Base-by-base conservation (phyloP, 2,888 invertebrate genomes). In the Dastarcus helophoroides region DNA sequence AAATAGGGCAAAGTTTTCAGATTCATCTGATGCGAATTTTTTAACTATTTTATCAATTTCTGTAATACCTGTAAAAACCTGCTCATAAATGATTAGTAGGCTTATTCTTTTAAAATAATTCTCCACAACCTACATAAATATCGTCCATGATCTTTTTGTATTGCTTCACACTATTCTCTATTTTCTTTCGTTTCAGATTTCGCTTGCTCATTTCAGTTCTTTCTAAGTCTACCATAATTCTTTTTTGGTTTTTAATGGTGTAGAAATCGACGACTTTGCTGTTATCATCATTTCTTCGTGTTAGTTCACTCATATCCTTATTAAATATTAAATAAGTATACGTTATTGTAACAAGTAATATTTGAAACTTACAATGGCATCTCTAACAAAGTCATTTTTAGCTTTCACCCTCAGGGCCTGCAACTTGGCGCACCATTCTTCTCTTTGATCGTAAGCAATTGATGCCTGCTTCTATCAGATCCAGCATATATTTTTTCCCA, bases 1-100 rank as follows among this genome's bases (percentile, higher is more conserved):
- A 56, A 91, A 93, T 1, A 88, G 68, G 0, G 90, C 86, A 56
- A 90, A 91, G 64, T 91, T 93, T 55, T 85, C 84, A 45, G 86
- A 86, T 52, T 91, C 91, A 36, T 83, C 77, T 16, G 80, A 73
- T n/a, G 78, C 70, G 58, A 85, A 91, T 53, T 80, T 74, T 3
- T 69, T 69, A 5, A 79, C 75, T 24, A 89, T 59, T 10, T 71
- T 71, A 39, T 76, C 73, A 10, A 79, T 68, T 40, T 79, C 73
- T 2, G 69, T 64, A 49, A 81, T 79, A 0, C 71, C 71, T 15
- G 72, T 62, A 43, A 71, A 72, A 35, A 69, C 68, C 69, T 72
- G 44, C n/a, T n/a, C n/a, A n/a, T n/a, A n/a, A n/a, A n/a, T n/a
- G n/a, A n/a, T n/a, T n/a, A n/a, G n/a, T n/a, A n/a, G n/a, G n/a